Percentiles rank a stretch among this genome's conserved stretches.
phyloP scores from a whole-genome alignment of 37 sponge, comb jelly and placozoan species.

The Beroe ovata region DNA sequence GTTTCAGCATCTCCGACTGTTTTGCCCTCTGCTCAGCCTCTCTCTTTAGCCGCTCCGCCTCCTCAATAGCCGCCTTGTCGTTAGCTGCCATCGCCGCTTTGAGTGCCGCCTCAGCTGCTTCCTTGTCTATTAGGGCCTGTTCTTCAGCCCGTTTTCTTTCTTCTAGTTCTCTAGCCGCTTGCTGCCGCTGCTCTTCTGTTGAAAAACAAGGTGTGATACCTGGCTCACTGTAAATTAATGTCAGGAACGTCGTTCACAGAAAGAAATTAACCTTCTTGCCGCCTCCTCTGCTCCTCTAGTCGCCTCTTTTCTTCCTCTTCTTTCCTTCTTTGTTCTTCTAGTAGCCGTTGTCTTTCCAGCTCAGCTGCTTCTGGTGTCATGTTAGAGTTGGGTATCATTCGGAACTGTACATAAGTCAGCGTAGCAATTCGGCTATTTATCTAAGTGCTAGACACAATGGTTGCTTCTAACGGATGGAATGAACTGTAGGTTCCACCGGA shows the following conservation, averaged over 20 bases:
- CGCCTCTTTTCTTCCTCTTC: conserved; percentile 13
- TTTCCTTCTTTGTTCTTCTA: conserved; percentile 1
- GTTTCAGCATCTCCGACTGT: conserved; percentile 12
- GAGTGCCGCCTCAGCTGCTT: conserved; percentile 38
- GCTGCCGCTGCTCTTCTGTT: not conserved
- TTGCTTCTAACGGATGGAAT: no score
- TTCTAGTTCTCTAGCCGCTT: not conserved
- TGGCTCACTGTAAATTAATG: no score
- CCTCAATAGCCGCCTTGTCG: conserved; percentile 46
- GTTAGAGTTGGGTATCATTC: no score
- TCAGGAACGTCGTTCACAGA: no score
- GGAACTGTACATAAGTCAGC: no score
- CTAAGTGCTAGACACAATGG: no score
- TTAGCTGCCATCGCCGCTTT: conserved; percentile 13
- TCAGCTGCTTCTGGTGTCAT: not conserved
- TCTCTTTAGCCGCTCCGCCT: conserved; percentile 46
- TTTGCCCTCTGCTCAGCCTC: conserved; percentile 28
- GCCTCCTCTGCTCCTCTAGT: not conserved
- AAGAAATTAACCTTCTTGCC: conserved; percentile 23
- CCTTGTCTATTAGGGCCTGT: not conserved
- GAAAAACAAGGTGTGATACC: not conserved
- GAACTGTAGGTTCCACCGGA: no score
- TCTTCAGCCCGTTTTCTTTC: conserved; percentile 37
- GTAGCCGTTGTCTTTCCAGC: not conserved
- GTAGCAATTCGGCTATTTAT: no score